A percentile compares a stretch with the other conserved stretches of the same genome.
Evolutionary conservation across 2,888 invertebrate genomes (phyloP).

Genomic region (Vannuccia rotundouncinata): DNA sequence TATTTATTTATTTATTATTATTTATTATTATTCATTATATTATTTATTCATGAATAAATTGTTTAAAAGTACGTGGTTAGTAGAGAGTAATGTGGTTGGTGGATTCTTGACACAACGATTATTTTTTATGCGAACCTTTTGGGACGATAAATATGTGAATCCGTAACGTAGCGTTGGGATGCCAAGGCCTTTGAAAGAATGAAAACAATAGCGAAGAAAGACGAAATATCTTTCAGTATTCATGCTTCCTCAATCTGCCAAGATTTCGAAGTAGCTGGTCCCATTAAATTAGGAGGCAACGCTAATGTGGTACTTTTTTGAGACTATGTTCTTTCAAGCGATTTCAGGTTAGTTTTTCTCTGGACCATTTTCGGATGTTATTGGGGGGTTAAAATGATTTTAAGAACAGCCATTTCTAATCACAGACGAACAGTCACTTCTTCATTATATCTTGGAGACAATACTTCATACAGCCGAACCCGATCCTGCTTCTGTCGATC

Average conservation of each 20-base stretch:
- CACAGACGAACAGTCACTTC: no score
- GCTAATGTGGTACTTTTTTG: background rate
- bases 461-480: no score
- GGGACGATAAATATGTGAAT: background rate
- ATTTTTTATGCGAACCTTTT: background rate
- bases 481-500: no score
- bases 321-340: background rate
- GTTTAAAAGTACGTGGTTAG: no score
- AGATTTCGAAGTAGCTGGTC: background rate
- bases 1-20: no score
- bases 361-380: background rate
- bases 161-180: background rate
- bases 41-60: no score
- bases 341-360: background rate
- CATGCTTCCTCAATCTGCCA: background rate
- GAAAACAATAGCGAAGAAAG: background rate
- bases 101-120: background rate
- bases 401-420: no score
- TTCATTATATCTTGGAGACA: no score
- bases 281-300: background rate
- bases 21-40: no score
- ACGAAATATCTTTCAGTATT: background rate
- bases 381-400: background rate
- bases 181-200: background rate
- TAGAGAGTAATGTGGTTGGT: background rate